phyloP scores from a whole-genome alignment of 2,113 vertebrate genomes.

The Larimichthys crocea region DNA sequence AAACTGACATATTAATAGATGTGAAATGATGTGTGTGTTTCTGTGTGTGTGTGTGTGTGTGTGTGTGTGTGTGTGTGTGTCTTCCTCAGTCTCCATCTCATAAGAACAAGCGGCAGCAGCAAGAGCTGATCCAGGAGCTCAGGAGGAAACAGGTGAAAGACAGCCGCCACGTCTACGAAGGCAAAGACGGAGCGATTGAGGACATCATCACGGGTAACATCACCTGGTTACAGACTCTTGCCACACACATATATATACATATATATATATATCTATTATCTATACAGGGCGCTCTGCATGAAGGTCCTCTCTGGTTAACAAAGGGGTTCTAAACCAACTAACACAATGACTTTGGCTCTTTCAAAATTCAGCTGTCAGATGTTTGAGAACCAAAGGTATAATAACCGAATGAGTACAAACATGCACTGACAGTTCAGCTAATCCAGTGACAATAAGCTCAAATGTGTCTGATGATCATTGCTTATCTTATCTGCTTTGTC shows the following conservation, averaged over 20 bases:
- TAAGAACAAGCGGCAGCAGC: constrained; percentile 92
- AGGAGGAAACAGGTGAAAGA: constrained; percentile 95
- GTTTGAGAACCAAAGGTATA: constrained; percentile 48
- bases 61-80: constrained; percentile 48
- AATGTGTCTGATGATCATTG: constrained; percentile 49
- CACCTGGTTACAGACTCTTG: constrained; percentile 7
- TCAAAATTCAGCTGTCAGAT: constrained; percentile 46
- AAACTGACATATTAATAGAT: neutral
- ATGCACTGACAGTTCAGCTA: constrained; percentile 46
- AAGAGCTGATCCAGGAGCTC: constrained; percentile 94
- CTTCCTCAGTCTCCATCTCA: constrained; percentile 83
- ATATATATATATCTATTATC: constrained; percentile 5
- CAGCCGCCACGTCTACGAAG: constrained; percentile 95
- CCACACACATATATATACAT: constrained; percentile 25
- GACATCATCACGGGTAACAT: constrained; percentile 96
- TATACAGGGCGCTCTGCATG: constrained; percentile 66
- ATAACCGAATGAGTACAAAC: constrained; percentile 56
- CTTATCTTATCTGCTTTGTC: constrained; percentile 66
- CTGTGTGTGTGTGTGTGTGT: constrained; percentile 20
- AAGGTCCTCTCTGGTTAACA: constrained; percentile 64
- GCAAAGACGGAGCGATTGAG: constrained; percentile 97
- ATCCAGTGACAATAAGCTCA: constrained; percentile 39
- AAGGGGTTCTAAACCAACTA: constrained; percentile 67
- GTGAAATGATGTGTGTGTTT: neutral
- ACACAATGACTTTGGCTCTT: constrained; percentile 55